Conservation (phyloP, 2,888 invertebrate species). For the Bruchidius siliquastri region DNA sequence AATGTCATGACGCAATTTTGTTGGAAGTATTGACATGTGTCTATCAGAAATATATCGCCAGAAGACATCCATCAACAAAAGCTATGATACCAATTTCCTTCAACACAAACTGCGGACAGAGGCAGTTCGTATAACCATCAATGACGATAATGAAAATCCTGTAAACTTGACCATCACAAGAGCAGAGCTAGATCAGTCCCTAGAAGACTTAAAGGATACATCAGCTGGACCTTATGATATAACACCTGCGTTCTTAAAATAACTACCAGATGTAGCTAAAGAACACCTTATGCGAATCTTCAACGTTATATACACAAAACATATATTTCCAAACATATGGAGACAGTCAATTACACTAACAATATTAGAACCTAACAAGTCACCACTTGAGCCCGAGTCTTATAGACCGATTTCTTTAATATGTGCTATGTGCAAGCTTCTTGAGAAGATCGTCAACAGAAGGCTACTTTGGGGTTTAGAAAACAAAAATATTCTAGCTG, state of each 20-base stretch:
- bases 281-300: background rate
- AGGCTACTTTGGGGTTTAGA: slow-evolving; percentile 17
- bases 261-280: slow-evolving; percentile 3
- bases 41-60: too few species aligned
- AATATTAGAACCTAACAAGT: slow-evolving; percentile 12
- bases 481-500: slow-evolving; percentile 5
- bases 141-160: background rate
- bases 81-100: too few species aligned
- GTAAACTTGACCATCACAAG: slow-evolving; percentile 4
- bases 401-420: slow-evolving; percentile 18
- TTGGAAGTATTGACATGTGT: too few species aligned
- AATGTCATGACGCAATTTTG: too few species aligned
- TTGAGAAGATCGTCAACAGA: slow-evolving; percentile 17
- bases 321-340: slow-evolving; percentile 10
- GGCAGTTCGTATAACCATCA: background rate
- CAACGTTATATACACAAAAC: slow-evolving; percentile 8
- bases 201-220: background rate
- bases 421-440: slow-evolving; percentile 9
- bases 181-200: slow-evolving; percentile 4
- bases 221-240: slow-evolving; percentile 6
- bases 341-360: slow-evolving; percentile 7
- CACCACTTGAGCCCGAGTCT: slow-evolving; percentile 2
- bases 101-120: too few species aligned
- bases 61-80: too few species aligned
- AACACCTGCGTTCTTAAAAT: slow-evolving; percentile 1